Evolutionary conservation across 2,113 vertebrate genomes (phyloP).

Genomic region (Notiomystis cincta): DNA sequence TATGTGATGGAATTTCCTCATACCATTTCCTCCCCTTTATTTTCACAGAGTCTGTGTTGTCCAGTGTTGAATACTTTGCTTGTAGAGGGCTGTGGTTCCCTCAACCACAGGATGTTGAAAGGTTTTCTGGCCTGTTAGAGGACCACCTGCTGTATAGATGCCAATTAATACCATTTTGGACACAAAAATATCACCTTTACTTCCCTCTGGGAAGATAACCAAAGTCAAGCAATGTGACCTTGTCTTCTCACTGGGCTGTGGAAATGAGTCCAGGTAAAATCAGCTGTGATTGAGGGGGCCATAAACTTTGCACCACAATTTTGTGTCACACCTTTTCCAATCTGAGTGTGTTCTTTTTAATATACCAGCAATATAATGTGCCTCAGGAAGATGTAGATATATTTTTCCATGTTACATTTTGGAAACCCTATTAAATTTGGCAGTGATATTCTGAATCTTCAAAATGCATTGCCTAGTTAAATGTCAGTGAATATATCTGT

Average conservation of each 20-base stretch:
- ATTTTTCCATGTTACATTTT: background rate
- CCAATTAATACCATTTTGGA: background rate
- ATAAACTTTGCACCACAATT: background rate
- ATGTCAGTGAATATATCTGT: background rate
- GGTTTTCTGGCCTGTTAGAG: background rate
- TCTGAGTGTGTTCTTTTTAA: background rate
- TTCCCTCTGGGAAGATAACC: background rate
- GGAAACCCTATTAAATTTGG: background rate
- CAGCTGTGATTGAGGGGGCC: background rate
- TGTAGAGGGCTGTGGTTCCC: background rate
- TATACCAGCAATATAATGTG: background rate
- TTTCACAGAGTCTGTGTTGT: background rate
- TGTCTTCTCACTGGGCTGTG: background rate
- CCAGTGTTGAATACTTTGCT: rapidly evolving
- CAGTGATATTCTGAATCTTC: background rate
- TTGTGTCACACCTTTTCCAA: background rate
- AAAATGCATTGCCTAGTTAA: background rate
- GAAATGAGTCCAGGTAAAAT: background rate
- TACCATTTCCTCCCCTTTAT: background rate
- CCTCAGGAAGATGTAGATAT: background rate
- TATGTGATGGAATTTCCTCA: background rate
- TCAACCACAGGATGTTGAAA: background rate
- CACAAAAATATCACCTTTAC: background rate
- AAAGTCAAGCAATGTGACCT: background rate
- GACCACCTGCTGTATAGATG: background rate